Evolutionary conservation across 2,797 vertebrate genomes (phyloP), one percentile per base, ranked within the genome.

Genomic region (Macropus fuliginosus): DNA sequence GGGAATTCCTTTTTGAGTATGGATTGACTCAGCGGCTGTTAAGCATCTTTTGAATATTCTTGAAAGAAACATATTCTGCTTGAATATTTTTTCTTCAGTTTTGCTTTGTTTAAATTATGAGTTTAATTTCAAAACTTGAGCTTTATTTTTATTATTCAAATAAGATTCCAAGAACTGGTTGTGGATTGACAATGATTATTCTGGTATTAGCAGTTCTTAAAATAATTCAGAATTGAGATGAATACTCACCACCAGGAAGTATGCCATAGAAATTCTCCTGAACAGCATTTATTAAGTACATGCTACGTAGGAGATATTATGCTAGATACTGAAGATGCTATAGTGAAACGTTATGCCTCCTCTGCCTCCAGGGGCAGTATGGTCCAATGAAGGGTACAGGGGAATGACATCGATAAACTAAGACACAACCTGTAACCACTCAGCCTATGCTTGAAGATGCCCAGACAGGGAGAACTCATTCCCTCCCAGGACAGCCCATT

Each of bases 51-150:
- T 46, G 40, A 87, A 87, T 87, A 50, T 87, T 87, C 40, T 50
- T 46, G 6, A 21, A 29, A 28, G 95, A 92, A 81, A 92, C 94
- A 97, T 89, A 5, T 94, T 94, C 95, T 91, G 96, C 87, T 95
- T 55, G 28, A 93, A 92, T 97, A 93, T 92, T 96, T 90, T 28
- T 96, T 97, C 89, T 96, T 91, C 29, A 55, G 13, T 55, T 94
- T 14, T 94, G 54, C 95, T 95, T 95, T 94, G 93, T 91, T 96
- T 97, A 95, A 97, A 97, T 96, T 94, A 18, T 56, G 89, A 95
- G 21, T 94, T 95, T 94, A 94, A 89, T 94, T 96, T 96, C 46
- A 96, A 92, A 91, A 95, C 57, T 11, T 94, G 95, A 52, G 24
- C 91, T 95, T 98, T 97, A 94, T 95, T 97, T 97, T 52, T 52